Base-by-base conservation (phyloP, 1,140 invertebrate species). In the Danaus plexippus region DNA sequence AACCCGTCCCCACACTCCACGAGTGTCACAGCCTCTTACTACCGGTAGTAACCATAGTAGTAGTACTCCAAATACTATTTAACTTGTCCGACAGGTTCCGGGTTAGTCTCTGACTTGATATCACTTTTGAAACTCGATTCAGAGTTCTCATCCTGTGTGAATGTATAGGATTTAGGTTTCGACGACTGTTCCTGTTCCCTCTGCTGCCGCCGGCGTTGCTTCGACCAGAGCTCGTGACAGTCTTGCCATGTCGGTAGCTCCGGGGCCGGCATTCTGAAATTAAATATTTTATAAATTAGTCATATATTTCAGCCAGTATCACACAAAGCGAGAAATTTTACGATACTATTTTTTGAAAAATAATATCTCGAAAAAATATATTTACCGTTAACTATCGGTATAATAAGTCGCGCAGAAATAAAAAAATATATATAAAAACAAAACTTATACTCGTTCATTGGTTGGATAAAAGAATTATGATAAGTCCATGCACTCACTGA, bases 201-300 rank as follows among this genome's bases (percentile, higher is more conserved):
- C 66, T 95, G 88, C 77, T 96, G 94, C 11, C 92, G 88, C 69
- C 95, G 90, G 43, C 95, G 90, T 78, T 95, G 95, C 85, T 99
- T 99, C 67, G 96, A 97, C 98, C 98, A 99, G 71, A 99, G 89
- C 87, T 99, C 98, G 88, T 99, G 98, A 86, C 98, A 99, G 88
- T 99, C 98, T 89, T 99, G 98, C 92, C 96, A 96, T 22, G 92
- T 95, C 1, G 98, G 98, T 60, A 99, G 81, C 71, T 94, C 90
- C 9, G 94, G 94, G 11, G 91, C 91, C 54, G 92, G 90, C 92
- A 95, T 94, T 84, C 95, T 97, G 85, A 59, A 85, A 73, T 12
- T 32, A 47, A 4, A 47, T 57, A 47, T 9, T 15, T n/a, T 43
- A 40, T 54, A 6, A 6, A 3, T 32, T 32, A 32, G 22, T 32